Conservation (phyloP, 2,888 invertebrate species). For the Megastigmus dorsalis region DNA sequence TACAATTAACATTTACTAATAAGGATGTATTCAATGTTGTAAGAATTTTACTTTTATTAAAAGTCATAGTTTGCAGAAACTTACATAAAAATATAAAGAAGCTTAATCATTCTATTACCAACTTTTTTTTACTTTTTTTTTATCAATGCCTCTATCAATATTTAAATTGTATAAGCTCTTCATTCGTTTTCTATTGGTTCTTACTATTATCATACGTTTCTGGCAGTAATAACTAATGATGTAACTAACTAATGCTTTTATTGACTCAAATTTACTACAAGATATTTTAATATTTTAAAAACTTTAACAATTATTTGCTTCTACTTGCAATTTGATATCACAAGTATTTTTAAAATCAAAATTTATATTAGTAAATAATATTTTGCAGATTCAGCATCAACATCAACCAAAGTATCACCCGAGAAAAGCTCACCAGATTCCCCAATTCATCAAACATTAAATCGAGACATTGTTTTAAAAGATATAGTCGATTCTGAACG, state of each 20-base stretch:
- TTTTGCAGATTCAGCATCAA: conserved; percentile 60
- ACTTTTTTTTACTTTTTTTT: too few species aligned
- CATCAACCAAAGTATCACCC: conserved; percentile 80
- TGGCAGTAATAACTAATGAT: not conserved
- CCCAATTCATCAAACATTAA: conserved; percentile 79
- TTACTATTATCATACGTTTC: too few species aligned
- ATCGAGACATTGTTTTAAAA: conserved; percentile 89
- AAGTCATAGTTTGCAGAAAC: not conserved
- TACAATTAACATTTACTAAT: conserved; percentile 63
- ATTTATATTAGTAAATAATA: conserved; percentile 16
- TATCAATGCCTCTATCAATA: too few species aligned
- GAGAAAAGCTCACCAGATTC: conserved; percentile 78
- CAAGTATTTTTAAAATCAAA: not conserved
- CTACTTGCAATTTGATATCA: not conserved
- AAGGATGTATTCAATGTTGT: conserved; percentile 37
- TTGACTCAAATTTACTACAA: not conserved
- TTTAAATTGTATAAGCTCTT: too few species aligned
- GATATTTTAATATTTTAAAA: not conserved
- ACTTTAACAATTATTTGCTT: conserved; percentile 14
- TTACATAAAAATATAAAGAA: not conserved
- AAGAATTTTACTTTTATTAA: conserved; percentile 12
- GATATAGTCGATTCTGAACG: conserved; percentile 95
- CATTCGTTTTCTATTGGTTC: too few species aligned
- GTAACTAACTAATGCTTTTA: not conserved
- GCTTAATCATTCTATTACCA: too few species aligned